phyloP scores from a whole-genome alignment of 1,140 invertebrate genomes.

The Drosophila watanabei region DNA sequence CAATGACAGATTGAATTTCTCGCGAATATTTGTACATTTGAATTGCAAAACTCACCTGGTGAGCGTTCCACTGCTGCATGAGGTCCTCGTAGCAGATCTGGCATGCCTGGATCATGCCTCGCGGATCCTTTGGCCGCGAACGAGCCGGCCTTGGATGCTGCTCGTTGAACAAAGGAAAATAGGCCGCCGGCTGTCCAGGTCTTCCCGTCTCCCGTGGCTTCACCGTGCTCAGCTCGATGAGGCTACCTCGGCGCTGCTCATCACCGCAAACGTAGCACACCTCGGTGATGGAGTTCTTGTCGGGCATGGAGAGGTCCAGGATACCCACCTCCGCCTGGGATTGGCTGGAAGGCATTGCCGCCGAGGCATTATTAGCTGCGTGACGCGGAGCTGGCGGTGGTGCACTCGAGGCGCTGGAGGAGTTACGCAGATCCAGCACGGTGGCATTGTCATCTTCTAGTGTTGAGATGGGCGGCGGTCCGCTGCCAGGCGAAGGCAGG shows the following conservation, averaged over 20 bases:
- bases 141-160: conserved; percentile 93
- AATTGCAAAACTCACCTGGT: conserved; percentile 87
- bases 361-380: neutral
- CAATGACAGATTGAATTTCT: conserved; percentile 15
- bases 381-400: conserved; percentile 12
- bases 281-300: conserved; percentile 95
- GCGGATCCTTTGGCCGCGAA: conserved; percentile 93
- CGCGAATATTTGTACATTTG: neutral
- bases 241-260: conserved; percentile 92
- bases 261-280: conserved; percentile 96
- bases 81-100: conserved; percentile 92
- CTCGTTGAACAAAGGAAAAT: conserved; percentile 93
- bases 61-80: conserved; percentile 92
- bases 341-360: neutral
- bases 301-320: conserved; percentile 95
- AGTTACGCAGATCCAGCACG: conserved; percentile 72
- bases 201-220: conserved; percentile 86
- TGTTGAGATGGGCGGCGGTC: conserved; percentile 16
- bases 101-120: conserved; percentile 92
- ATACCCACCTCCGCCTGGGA: conserved; percentile 88
- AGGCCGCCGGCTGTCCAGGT: conserved; percentile 87
- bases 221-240: conserved; percentile 88
- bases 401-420: conserved; percentile 26
- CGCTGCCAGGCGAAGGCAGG: conserved; percentile 39
- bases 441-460: conserved; percentile 73